phyloP scores from a whole-genome alignment of 1,140 invertebrate species.

The Orchesella cincta region DNA sequence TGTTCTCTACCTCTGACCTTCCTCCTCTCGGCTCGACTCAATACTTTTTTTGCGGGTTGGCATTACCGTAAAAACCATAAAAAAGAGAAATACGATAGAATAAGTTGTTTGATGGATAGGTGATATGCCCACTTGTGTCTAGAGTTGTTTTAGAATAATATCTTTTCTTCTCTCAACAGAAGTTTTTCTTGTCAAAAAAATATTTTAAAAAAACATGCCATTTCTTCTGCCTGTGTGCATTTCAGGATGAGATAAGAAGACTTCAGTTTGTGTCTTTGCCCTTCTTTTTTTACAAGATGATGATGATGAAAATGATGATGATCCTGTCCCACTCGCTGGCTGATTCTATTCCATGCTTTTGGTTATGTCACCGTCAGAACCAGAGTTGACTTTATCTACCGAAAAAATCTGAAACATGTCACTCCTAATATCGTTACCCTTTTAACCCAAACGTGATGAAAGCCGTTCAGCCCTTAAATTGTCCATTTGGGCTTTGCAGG shows the following conservation, averaged over 20 bases:
- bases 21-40: background rate
- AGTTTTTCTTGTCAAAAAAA: background rate
- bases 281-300: background rate
- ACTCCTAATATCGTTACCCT: conserved; percentile 6
- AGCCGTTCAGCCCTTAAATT: conserved; percentile 21
- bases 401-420: conserved; percentile 14
- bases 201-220: background rate
- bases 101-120: background rate
- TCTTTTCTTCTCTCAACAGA: background rate
- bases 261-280: background rate
- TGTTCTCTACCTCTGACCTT: background rate
- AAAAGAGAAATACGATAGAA: background rate
- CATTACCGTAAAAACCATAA: background rate
- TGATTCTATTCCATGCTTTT: too few species aligned
- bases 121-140: background rate
- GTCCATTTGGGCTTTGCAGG: background rate
- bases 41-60: background rate
- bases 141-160: background rate
- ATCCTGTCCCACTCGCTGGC: too few species aligned
- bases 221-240: background rate
- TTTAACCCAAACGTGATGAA: conserved; percentile 14
- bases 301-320: background rate
- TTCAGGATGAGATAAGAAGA: background rate
- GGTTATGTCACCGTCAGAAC: conserved; percentile 15
- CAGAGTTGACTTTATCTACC: background rate